These are phyloP conservation scores for Drosophila gunungcola DNA, from an alignment of 1,140 invertebrate genomes.

Conservation along the genomic window DNA sequence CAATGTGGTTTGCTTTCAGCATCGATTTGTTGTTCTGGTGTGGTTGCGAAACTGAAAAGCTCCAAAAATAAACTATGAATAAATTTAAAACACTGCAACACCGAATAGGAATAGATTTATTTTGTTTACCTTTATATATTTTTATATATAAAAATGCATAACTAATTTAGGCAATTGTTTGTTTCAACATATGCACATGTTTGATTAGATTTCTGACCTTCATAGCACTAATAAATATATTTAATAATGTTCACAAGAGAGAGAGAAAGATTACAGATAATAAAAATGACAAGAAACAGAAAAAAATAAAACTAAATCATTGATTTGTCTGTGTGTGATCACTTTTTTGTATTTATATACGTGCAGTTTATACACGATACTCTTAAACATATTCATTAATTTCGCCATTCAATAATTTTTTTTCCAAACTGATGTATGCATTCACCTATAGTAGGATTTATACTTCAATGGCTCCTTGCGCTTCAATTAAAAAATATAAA, in stretches of 20 bases:
- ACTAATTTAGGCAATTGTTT: too few species aligned
- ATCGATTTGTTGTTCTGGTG: conserved; percentile 19
- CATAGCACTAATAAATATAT: too few species aligned
- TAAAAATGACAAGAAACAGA: not conserved
- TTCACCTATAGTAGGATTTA: conserved; percentile 23
- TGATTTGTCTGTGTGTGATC: not conserved
- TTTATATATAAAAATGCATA: too few species aligned
- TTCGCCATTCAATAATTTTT: not conserved
- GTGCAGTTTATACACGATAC: not conserved
- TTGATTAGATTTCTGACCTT: too few species aligned
- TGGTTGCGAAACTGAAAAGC: conserved; percentile 22
- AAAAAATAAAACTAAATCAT: not conserved
- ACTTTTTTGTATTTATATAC: not conserved
- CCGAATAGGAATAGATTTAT: conserved; percentile 16
- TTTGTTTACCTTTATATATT: conserved; percentile 24
- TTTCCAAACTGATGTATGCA: conserved; percentile 2
- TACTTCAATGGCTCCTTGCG: conserved; percentile 11
- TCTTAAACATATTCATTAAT: not conserved
- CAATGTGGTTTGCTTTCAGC: conserved; percentile 60
- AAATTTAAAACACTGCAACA: conserved; percentile 29
- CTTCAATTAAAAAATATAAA: conserved; percentile 31
- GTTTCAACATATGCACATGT: too few species aligned
- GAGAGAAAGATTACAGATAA: not conserved
- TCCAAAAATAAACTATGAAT: conserved; percentile 49
- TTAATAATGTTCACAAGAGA: too few species aligned